Evolutionary conservation across 2,797 vertebrate genomes (phyloP), one percentile per base, ranked within the genome.

Genomic region (Argentina silus): DNA sequence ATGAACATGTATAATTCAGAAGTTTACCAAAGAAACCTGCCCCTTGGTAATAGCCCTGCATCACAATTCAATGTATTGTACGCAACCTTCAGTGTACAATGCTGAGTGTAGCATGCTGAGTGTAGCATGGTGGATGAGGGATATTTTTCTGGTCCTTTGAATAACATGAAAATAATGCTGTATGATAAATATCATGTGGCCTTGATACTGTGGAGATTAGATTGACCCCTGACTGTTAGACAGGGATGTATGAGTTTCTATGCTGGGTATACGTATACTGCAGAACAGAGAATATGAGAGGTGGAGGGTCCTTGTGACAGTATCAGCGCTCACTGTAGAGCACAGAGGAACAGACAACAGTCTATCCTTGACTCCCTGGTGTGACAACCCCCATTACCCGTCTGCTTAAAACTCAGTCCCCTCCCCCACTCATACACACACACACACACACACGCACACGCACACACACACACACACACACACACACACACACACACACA

Each of bases 331-430:
- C 72, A 74, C 83, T 83, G 63, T 73, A 85, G 85, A 84, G 72
- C 81, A 83, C 78, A 69, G 80, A 85, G 78, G 81, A 86, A 85
- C 82, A 91, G 85, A 90, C 87, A 77, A 81, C 71, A 73, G 78
- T 83, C 85, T 89, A 75, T 87, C 78, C 85, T 67, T 81, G 85
- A 87, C 82, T 91, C 88, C 90, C 90, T 91, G 85, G 90, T 87
- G 91, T 92, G 89, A 91, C 90, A 91, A 87, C 90, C 92, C 91
- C 92, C 88, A 92, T 92, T 91, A 93, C 86, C 87, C 85, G 85
- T 90, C 90, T 90, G 90, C 87, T 87, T 89, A 86, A 82, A 88
- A 85, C 86, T 85, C 84, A 68, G 69, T 82, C 87, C 83, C 84
- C 83, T 72, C 23, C 48, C 15, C 17, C 59, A 7, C 15, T 53